Evolutionary conservation across 2,888 invertebrate species (phyloP), one percentile per base, ranked within the genome.

Genomic region (Zygothrica quintamaculata): DNA sequence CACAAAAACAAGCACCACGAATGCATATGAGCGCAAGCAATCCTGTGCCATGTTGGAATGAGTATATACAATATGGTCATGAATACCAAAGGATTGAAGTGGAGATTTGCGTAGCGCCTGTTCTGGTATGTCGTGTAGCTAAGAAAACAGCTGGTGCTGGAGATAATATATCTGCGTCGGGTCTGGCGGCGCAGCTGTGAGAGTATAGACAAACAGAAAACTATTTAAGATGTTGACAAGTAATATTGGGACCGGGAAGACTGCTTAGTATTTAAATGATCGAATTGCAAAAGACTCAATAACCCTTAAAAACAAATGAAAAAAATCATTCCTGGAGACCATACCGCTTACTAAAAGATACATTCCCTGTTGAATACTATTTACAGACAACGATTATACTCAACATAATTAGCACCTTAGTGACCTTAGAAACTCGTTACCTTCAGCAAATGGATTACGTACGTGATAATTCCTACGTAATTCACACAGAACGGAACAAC

Each of bases 141-240:
- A 93, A 94, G 61, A 93, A 96, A 81, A 97, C 97, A 0, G 96
- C 95, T 0, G 97, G 97, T 0, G 96, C 96, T 7, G 97, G 97
- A 0, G 97, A 97, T 88, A 97, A 96, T 87, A 95, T 97, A 69
- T 96, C 96, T 0, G 95, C 96, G n/a, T 95, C 96, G 1, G 96
- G 96, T n/a, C 91, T 97, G 11, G 94, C 94, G n/a, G 91, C 94
- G 51, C 95, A 95, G 89, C 92, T 94, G 26, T 89, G 59, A 69
- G 47, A 9, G 2, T 11, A 16, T 9, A 33, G n/a, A n/a, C n/a
- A n/a, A n/a, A n/a, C n/a, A n/a, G n/a, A n/a, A 22, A 67, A 43
- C 11, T 40, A 56, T 44, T 57, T 42, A 46, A 13, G 11, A 51
- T 29, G 42, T 46, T 59, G 60, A 55, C 47, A 55, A 61, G 40